Percentiles rank a stretch among this genome's conserved stretches.
Evolutionary conservation across 2,797 vertebrate genomes (phyloP).

Genomic region (Acanthopagrus latus): DNA sequence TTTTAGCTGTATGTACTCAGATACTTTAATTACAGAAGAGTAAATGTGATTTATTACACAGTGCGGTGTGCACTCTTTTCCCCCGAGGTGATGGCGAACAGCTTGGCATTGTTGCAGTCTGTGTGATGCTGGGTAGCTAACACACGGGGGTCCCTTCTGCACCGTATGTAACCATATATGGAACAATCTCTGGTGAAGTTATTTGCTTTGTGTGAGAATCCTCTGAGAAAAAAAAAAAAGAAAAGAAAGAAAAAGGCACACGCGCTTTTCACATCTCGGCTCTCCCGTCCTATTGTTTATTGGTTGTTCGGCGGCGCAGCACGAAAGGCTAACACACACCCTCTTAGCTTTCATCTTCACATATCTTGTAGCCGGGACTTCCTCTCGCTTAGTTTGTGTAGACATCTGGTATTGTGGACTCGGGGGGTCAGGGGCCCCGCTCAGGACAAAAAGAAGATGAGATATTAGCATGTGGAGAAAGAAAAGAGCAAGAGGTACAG

Average conservation of each 20-base stretch:
- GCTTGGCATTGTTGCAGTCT: constrained; percentile 71
- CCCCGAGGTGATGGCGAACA: constrained; percentile 65
- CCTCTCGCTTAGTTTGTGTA: constrained; percentile 61
- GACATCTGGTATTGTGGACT: constrained; percentile 80
- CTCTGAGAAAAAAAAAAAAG: constrained; percentile 62
- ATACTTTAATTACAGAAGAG: constrained; percentile 75
- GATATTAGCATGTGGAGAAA: constrained; percentile 74
- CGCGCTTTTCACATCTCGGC: constrained; percentile 35
- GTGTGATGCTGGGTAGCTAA: constrained; percentile 56
- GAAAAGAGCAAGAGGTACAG: constrained; percentile 51
- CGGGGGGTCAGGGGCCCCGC: constrained; percentile 57
- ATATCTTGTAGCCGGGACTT: constrained; percentile 65
- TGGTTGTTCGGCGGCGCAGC: constrained; percentile 52
- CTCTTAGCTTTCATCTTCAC: constrained; percentile 74
- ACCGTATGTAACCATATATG: constrained; percentile 60
- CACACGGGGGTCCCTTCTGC: constrained; percentile 53
- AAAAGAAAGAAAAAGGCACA: too few relatives aligned
- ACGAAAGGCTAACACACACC: constrained; percentile 58
- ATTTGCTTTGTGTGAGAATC: constrained; percentile 73
- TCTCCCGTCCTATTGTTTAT: constrained; percentile 67
- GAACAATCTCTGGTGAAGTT: constrained; percentile 59
- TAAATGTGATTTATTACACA: constrained; percentile 73
- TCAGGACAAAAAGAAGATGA: constrained; percentile 61
- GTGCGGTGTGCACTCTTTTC: constrained; percentile 36
- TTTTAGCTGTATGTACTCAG: constrained; percentile 61